phyloP scores from a whole-genome alignment of 2,888 invertebrate genomes.

The Heliconius cydno region DNA sequence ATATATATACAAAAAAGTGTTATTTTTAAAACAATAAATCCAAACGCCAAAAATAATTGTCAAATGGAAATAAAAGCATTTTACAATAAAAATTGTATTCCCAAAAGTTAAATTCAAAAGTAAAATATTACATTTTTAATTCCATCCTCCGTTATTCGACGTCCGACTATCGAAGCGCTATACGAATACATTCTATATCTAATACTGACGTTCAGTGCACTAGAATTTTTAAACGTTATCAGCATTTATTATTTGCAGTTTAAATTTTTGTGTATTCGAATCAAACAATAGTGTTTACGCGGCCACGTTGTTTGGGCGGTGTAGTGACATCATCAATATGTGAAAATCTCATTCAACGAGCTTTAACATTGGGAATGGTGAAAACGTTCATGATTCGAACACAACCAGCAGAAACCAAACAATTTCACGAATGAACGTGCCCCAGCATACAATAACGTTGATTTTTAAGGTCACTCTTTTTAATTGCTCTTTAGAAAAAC shows the following conservation, averaged over 20 bases:
- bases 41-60: not conserved
- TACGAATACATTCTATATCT: slow-evolving; percentile 11
- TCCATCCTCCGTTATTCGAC: slow-evolving; percentile 14
- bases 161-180: slow-evolving; percentile 6
- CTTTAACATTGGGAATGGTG: slow-evolving; percentile 64
- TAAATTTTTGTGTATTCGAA: slow-evolving; percentile 61
- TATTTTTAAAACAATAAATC: slow-evolving; percentile 2
- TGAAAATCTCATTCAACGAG: slow-evolving; percentile 72
- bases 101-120: slow-evolving; percentile 19
- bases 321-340: slow-evolving; percentile 76
- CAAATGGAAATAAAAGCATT: slow-evolving; percentile 6
- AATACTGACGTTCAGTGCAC: slow-evolving; percentile 27
- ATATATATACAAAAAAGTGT: not conserved
- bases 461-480: slow-evolving; percentile 54
- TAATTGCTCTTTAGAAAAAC: slow-evolving; percentile 50
- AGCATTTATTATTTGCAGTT: slow-evolving; percentile 55
- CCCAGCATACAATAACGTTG: slow-evolving; percentile 56
- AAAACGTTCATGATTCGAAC: slow-evolving; percentile 69
- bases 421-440: slow-evolving; percentile 65
- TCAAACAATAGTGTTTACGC: slow-evolving; percentile 68
- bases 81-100: slow-evolving; percentile 8
- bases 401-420: slow-evolving; percentile 63
- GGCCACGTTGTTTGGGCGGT: slow-evolving; percentile 69
- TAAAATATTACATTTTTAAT: slow-evolving; percentile 23
- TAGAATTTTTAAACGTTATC: slow-evolving; percentile 46